A percentile compares a stretch with the other conserved stretches of the same genome.
phyloP scores from a whole-genome alignment of 2,113 vertebrate species.

The Noctilio leporinus region DNA sequence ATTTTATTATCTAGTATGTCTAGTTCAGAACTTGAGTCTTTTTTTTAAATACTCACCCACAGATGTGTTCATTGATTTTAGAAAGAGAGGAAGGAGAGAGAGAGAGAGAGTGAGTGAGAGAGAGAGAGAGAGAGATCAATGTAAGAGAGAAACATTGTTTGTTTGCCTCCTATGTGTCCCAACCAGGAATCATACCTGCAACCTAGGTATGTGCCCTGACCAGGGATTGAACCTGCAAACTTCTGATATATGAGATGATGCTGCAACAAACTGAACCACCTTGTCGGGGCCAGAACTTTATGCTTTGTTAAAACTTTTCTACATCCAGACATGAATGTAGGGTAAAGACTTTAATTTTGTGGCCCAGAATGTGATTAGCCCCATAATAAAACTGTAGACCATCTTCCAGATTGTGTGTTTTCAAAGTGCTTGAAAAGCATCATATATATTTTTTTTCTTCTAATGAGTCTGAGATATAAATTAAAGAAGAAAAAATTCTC shows the following conservation, averaged over 20 bases:
- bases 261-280: too few relatives aligned
- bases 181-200: too few relatives aligned
- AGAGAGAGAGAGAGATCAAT: too few relatives aligned
- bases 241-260: too few relatives aligned
- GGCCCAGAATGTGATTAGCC: background rate
- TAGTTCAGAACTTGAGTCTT: background rate
- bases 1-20: background rate
- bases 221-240: too few relatives aligned
- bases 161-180: too few relatives aligned
- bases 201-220: too few relatives aligned
- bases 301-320: background rate
- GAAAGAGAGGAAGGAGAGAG: too few relatives aligned
- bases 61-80: too few relatives aligned
- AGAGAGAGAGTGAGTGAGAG: too few relatives aligned
- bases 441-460: background rate
- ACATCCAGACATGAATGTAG: background rate
- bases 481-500: background rate
- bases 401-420: background rate
- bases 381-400: background rate
- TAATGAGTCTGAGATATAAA: background rate
- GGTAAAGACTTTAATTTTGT: background rate
- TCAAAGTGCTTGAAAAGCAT: background rate
- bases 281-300: background rate
- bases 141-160: too few relatives aligned
- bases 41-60: too few relatives aligned